These are phyloP conservation scores for Labrus mixtus DNA, from an alignment of 2,113 vertebrate species.

Conservation along the genomic window DNA sequence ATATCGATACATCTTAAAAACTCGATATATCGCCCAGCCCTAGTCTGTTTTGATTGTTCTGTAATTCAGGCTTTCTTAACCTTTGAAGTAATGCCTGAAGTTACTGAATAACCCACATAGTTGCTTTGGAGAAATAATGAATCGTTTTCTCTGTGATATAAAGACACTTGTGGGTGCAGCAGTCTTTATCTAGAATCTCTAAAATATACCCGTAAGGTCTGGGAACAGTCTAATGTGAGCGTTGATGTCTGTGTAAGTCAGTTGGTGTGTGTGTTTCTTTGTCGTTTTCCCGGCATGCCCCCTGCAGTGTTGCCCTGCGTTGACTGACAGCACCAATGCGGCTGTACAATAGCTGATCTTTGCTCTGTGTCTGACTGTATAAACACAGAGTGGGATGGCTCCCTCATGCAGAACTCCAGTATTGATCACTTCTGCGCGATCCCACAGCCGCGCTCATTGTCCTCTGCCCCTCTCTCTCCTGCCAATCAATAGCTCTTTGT, in stretches of 20 bases:
- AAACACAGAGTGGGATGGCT: slow-evolving; percentile 76
- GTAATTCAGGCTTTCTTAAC: too few species aligned
- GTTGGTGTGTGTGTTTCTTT: slow-evolving; percentile 17
- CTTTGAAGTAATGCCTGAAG: neutral
- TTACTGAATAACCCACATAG: neutral
- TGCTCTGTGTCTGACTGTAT: slow-evolving; percentile 82
- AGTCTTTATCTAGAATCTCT: slow-evolving; percentile 5
- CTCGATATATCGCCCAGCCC: too few species aligned
- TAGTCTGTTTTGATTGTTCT: too few species aligned
- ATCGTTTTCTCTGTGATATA: slow-evolving; percentile 1
- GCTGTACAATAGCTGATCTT: slow-evolving; percentile 78
- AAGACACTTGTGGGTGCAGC: neutral
- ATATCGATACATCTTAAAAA: too few species aligned
- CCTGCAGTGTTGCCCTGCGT: slow-evolving; percentile 58
- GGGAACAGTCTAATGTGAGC: slow-evolving; percentile 26
- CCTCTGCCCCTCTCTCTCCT: slow-evolving; percentile 68
- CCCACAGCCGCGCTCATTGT: slow-evolving; percentile 81
- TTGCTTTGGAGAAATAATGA: neutral
- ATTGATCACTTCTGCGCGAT: slow-evolving; percentile 82
- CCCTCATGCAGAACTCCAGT: slow-evolving; percentile 81
- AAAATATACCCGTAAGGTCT: slow-evolving; percentile 5
- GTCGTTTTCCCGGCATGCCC: slow-evolving; percentile 34
- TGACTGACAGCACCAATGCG: slow-evolving; percentile 78
- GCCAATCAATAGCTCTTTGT: slow-evolving; percentile 87
- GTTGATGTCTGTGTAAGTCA: slow-evolving; percentile 17